Percentiles rank a stretch among this genome's conserved stretches.
Conservation (phyloP, 2,113 vertebrate species). For the Corythornis madagascariensis region DNA sequence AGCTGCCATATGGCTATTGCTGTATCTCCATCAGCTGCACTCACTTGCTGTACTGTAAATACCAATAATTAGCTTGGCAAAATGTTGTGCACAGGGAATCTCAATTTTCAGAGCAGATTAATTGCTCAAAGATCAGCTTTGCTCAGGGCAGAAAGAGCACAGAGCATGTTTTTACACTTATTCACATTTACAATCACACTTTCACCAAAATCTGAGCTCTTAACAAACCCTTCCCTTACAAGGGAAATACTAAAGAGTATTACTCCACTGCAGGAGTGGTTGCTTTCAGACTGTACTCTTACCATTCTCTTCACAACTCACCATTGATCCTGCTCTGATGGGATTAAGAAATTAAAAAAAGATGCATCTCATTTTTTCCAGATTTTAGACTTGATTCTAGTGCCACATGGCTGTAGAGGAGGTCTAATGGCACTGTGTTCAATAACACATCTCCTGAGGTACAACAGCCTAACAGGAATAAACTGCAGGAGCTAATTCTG, state of each 20-base stretch:
- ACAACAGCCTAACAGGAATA: not conserved
- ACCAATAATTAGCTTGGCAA: slow-evolving; percentile 60
- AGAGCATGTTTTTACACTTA: not conserved
- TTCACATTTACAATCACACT: not conserved
- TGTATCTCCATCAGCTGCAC: slow-evolving; percentile 25
- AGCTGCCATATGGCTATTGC: slow-evolving; percentile 56
- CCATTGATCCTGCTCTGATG: not conserved
- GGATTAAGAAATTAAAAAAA: not conserved
- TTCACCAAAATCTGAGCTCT: not conserved
- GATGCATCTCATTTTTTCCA: not conserved
- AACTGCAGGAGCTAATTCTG: not conserved
- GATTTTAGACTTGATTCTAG: not conserved
- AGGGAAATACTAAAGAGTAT: not conserved
- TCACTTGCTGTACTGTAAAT: slow-evolving; percentile 47
- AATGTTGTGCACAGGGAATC: slow-evolving; percentile 25
- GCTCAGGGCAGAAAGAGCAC: slow-evolving; percentile 6
- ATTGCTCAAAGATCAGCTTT: slow-evolving; percentile 26
- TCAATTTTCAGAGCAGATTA: slow-evolving; percentile 59
- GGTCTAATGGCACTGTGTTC: not conserved
- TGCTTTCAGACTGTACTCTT: not conserved
- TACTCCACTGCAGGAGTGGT: not conserved
- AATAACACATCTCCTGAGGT: not conserved
- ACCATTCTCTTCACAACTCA: not conserved
- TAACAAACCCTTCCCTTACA: not conserved
- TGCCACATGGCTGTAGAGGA: not conserved